Evolutionary conservation across 2,113 vertebrate genomes (phyloP).

Genomic region (Poeciliopsis turrubarensis): DNA sequence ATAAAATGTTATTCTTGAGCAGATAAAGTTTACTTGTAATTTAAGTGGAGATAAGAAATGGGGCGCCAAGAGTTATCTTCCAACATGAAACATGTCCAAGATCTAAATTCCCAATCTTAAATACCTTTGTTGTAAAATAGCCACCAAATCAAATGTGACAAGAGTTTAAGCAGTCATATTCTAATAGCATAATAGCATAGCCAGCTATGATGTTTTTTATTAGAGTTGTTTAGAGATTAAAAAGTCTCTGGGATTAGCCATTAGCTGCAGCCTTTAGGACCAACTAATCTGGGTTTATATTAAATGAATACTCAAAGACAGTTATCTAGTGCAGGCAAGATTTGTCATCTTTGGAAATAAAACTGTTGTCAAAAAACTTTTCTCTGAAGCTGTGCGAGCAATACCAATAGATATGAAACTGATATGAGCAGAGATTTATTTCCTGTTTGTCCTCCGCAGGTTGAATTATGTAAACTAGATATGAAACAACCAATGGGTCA

Average conservation of each 20-base stretch:
- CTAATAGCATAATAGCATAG: background rate
- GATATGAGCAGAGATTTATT: slow-evolving; percentile 41
- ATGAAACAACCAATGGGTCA: too few species aligned
- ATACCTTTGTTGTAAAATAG: background rate
- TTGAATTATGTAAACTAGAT: slow-evolving; percentile 35
- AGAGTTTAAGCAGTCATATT: background rate
- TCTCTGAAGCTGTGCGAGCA: background rate
- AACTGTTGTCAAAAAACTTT: background rate
- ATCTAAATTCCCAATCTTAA: too few species aligned
- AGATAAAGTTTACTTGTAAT: background rate
- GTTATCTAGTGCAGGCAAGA: background rate
- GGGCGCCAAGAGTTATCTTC: background rate
- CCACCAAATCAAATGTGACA: background rate
- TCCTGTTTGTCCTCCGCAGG: slow-evolving; percentile 46
- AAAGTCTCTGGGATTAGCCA: background rate
- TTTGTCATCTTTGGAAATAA: background rate
- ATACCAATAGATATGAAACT: slow-evolving; percentile 5
- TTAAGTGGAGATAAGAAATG: background rate
- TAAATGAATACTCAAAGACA: background rate
- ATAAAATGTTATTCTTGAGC: background rate
- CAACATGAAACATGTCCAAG: background rate
- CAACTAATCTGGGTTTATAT: background rate
- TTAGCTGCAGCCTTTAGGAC: background rate
- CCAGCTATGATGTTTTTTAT: background rate
- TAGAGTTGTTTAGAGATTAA: background rate